Evolutionary conservation across 2,888 invertebrate genomes (phyloP), one percentile per base, ranked within the genome.

Genomic region (Pyralis farinalis): DNA sequence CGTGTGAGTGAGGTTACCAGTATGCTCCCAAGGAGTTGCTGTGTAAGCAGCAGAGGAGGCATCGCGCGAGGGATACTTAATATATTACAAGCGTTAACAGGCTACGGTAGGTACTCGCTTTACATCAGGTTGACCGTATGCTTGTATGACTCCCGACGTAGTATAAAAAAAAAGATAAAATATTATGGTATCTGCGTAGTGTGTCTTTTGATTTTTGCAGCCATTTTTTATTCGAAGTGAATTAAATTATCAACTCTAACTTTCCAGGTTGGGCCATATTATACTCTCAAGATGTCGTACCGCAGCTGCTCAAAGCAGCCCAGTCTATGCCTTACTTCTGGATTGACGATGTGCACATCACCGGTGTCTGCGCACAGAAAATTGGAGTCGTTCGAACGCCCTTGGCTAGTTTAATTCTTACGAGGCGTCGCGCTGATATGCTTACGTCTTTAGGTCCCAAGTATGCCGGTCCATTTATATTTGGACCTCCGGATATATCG

Each of bases 261-360:
- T 1, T 63, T 72, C 1, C 62, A 81, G 81, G 81, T 33, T 93
- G 91, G 90, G 92, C 91, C 1, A 91, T 94, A 43, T 77, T 94
- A 7, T 93, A 93, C 60, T 93, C 93, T 0, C 85, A 90, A 30
- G 93, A 94, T 63, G 91, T 91, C 28, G 90, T 91, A 9, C 84
- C 83, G 42, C 77, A 85, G 20, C 73, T 93, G 8, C 91, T 92
- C 36, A 80, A 79, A 40, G 90, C 90, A 34, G 93, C 93, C 1
- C 92, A 93, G 57, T 78, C 72, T 5, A 76, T 88, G 1, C 91
- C 91, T 1, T 95, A 94, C 65, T 95, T 96, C 80, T 96, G 96
- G 96, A 94, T 96, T 36, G 96, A 96, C 65, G 96, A 96, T 71
- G 94, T 94, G 25, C 94, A 94, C 58, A 88, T 96, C 27, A 95